These are phyloP conservation scores for Trisateles emortualis DNA, from an alignment of 2,888 invertebrate genomes.

Conservation along the genomic window DNA sequence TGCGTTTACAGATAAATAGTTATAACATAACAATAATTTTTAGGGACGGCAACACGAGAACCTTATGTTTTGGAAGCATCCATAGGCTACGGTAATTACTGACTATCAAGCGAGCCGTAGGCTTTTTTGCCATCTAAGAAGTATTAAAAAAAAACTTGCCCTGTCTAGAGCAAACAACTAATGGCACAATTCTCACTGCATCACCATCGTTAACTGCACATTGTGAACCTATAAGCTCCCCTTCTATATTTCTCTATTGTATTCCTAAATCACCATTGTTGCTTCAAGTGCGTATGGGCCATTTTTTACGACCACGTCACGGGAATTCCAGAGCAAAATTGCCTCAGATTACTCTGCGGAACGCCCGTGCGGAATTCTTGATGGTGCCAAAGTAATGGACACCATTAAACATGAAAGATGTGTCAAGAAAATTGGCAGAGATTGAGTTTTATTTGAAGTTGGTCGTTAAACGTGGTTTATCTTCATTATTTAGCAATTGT, in stretches of 20 bases:
- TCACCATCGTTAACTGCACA: slow-evolving; percentile 44
- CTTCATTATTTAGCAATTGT: not conserved
- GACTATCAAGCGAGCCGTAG: no score
- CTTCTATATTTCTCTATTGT: slow-evolving; percentile 51
- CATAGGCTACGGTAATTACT: no score
- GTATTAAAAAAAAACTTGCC: no score
- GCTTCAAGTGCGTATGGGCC: slow-evolving; percentile 58
- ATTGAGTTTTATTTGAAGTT: slow-evolving; percentile 9
- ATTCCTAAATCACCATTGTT: slow-evolving; percentile 63
- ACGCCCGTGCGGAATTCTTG: slow-evolving; percentile 26
- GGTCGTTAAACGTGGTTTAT: not conserved
- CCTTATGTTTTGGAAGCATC: not conserved
- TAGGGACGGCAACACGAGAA: no score
- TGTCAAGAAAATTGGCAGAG: slow-evolving; percentile 17
- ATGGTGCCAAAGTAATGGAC: slow-evolving; percentile 35
- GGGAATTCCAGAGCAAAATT: slow-evolving; percentile 36
- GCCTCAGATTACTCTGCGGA: slow-evolving; percentile 41
- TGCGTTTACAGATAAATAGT: no score
- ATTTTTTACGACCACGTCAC: slow-evolving; percentile 33
- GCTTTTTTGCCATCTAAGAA: no score
- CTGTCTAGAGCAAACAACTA: slow-evolving; percentile 9
- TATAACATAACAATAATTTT: no score
- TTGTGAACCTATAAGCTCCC: slow-evolving; percentile 53
- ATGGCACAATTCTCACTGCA: slow-evolving; percentile 22
- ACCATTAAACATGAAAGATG: slow-evolving; percentile 37